Percentiles rank a stretch among this genome's conserved stretches.
Conservation (phyloP, 2,888 invertebrate genomes). For the Zootermopsis nevadensis region DNA sequence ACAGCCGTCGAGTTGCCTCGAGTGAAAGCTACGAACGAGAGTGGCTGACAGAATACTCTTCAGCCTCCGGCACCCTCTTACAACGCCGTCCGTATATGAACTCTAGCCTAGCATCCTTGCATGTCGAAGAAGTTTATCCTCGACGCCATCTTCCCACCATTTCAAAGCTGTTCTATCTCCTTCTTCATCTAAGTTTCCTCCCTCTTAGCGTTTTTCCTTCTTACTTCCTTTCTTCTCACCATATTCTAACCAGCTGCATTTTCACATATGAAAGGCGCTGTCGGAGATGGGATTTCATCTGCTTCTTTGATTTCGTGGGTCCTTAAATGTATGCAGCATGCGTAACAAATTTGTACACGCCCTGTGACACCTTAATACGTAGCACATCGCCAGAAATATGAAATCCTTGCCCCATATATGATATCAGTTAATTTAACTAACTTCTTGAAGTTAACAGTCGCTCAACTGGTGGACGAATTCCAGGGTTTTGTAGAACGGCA, state of each 20-base stretch:
- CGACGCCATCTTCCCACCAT: background rate
- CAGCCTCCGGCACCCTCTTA: background rate
- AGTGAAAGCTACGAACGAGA: background rate
- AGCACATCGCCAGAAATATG: too few species aligned
- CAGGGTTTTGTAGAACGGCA: too few species aligned
- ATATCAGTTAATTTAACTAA: too few species aligned
- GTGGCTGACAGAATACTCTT: background rate
- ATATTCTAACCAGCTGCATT: background rate
- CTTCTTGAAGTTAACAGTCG: too few species aligned
- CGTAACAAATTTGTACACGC: too few species aligned
- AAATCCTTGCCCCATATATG: too few species aligned
- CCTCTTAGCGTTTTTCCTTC: background rate
- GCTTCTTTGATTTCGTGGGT: background rate
- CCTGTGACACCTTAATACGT: too few species aligned
- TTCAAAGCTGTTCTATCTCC: background rate
- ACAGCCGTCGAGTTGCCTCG: background rate
- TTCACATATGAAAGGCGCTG: background rate
- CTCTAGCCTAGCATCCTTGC: background rate
- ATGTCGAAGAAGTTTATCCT: constrained; percentile 16
- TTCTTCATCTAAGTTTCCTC: background rate
- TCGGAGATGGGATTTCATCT: background rate
- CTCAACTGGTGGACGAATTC: too few species aligned
- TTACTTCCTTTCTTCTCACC: background rate
- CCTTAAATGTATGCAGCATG: background rate
- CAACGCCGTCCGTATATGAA: background rate